Evolutionary conservation across 2,797 vertebrate species (phyloP), one percentile per base, ranked within the genome.

Genomic region (Malurus leucopterus): DNA sequence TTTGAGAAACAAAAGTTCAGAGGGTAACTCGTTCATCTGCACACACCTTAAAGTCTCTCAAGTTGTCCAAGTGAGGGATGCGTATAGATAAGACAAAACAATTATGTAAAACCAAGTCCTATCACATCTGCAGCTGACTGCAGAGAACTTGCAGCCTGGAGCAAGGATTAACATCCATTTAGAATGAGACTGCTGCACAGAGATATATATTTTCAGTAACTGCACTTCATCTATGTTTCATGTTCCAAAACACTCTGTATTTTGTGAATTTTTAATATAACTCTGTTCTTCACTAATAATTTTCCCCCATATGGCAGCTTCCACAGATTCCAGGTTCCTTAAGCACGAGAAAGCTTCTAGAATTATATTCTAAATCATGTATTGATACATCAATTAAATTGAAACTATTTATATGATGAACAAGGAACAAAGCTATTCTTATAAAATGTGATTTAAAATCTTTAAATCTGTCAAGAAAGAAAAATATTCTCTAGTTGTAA

Each of bases 11-110:
- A 1, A 12, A 61, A 84, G 73, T 86, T 93, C 88, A 86, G 90
- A 94, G 86, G 61, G 78, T 93, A 92, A 86, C 78, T 88, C 13
- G 4, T 76, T 90, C 46, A 73, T 91, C 86, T 86, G 49, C 84
- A 57, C 68, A 86, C 75, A 86, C 86, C 68, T 76, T 91, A 82
- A 53, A 36, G 64, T 59, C 46, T 89, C 89, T 93, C 63, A 92
- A 91, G 77, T 88, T 75, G 70, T 86, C 73, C 61, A 29, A 84
- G 71, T 82, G 80, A 89, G 64, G 64, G 86, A 54, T 92, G 61
- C 61, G 63, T 84, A 53, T 38, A 93, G 84, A 89, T 75, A 88
- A 86, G 84, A 84, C 50, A 65, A 91, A 92, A 75, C 0, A 1
- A 46, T 85, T 74, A 15, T 69, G 51, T 51, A 81, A 88, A 89